phyloP scores from a whole-genome alignment of 2,113 vertebrate species.

The Xenus cinereus region DNA sequence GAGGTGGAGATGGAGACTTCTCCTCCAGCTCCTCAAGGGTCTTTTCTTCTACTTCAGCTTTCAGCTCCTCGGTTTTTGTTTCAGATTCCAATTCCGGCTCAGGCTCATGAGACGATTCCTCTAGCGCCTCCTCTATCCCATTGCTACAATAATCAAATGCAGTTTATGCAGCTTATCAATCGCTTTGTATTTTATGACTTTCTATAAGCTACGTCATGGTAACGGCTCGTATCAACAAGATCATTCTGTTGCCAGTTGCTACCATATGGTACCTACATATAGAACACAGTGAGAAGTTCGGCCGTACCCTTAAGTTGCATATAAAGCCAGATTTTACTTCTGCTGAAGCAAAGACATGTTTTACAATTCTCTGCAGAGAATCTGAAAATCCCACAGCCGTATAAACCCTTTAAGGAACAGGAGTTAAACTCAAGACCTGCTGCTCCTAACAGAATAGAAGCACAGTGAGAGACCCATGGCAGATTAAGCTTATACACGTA shows the following conservation, averaged over 20 bases:
- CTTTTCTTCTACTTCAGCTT: constrained; percentile 87
- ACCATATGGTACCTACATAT: rapidly evolving
- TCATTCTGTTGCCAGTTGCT: neutral
- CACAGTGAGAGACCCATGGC: neutral
- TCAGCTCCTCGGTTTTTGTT: constrained; percentile 84
- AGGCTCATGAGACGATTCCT: constrained; percentile 78
- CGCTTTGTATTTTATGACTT: neutral
- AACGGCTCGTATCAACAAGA: neutral
- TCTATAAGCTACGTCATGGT: neutral
- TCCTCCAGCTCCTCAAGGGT: constrained; percentile 88
- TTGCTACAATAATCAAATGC: constrained; percentile 70
- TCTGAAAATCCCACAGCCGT: neutral
- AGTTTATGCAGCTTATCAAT: constrained; percentile 9
- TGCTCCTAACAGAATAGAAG: neutral
- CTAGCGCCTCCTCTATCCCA: constrained; percentile 81
- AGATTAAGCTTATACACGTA: neutral
- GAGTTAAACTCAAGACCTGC: neutral
- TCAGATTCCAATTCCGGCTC: constrained; percentile 80
- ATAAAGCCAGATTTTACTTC: neutral
- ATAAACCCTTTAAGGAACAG: neutral
- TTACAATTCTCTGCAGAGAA: neutral
- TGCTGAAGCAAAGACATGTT: neutral
- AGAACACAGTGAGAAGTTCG: neutral
- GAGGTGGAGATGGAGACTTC: constrained; percentile 87
- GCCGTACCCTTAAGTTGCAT: neutral